phyloP scores from a whole-genome alignment of 2,888 invertebrate genomes.

The Rhingia rostrata region DNA sequence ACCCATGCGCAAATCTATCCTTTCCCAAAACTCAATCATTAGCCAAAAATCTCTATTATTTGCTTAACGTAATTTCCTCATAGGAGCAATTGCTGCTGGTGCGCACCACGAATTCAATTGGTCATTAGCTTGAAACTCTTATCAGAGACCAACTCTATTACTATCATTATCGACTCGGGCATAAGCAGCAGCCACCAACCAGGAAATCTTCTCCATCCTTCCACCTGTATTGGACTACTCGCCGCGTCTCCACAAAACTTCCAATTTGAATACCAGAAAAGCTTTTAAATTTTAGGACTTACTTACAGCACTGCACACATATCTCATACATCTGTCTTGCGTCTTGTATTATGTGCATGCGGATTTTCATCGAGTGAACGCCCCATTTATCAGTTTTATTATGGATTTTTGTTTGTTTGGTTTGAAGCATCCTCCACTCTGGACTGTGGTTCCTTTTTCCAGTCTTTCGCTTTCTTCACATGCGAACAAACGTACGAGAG shows the following conservation, averaged over 20 bases:
- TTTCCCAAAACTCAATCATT: constrained; percentile 46
- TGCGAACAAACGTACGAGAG: constrained; percentile 8
- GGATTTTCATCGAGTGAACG: constrained; percentile 70
- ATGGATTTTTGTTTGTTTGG: constrained; percentile 43
- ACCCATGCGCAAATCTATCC: constrained; percentile 38
- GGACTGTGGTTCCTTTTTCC: constrained; percentile 24
- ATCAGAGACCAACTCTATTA: constrained; percentile 21
- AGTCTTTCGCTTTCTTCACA: constrained; percentile 42
- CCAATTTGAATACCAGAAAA: constrained; percentile 62
- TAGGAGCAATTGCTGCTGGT: constrained; percentile 58
- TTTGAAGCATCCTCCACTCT: not conserved
- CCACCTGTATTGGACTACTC: constrained; percentile 19
- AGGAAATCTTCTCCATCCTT: constrained; percentile 58
- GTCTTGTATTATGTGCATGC: constrained; percentile 1
- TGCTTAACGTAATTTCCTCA: constrained; percentile 37
- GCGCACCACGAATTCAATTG: constrained; percentile 59
- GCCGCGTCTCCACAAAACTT: constrained; percentile 27
- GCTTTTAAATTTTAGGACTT: constrained; percentile 61
- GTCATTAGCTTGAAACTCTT: constrained; percentile 47
- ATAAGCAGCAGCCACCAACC: constrained; percentile 48
- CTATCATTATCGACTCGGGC: constrained; percentile 47
- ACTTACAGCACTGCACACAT: constrained; percentile 28
- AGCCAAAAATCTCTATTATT: constrained; percentile 66
- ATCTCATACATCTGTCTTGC: not conserved
- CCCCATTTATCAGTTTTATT: constrained; percentile 62